A percentile compares a stretch with the other conserved stretches of the same genome.
These are phyloP conservation scores for Cacajao melanocephalus DNA, from an alignment of 2,797 vertebrate genomes.

Conservation along the genomic window DNA sequence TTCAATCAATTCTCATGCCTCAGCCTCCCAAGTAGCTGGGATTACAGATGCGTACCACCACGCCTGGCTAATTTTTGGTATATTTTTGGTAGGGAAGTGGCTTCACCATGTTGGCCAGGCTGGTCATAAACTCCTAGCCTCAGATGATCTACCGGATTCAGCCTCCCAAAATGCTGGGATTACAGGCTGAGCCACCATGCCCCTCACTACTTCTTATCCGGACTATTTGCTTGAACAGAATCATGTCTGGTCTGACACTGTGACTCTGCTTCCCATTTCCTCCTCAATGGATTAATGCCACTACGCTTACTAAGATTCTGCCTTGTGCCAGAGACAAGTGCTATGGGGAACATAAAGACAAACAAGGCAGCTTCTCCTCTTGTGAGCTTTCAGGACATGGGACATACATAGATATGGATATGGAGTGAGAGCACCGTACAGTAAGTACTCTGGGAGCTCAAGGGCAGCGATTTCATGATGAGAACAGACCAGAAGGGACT, in stretches of 20 bases:
- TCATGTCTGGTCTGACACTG: not conserved
- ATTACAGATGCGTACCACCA: too few species aligned
- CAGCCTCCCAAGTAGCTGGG: too few species aligned
- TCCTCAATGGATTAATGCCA: not conserved
- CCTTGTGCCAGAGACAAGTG: not conserved
- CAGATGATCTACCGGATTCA: too few species aligned
- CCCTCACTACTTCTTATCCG: not conserved
- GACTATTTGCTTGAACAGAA: not conserved
- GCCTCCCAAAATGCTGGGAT: not conserved
- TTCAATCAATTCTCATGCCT: too few species aligned
- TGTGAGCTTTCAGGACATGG: not conserved
- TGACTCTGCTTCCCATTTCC: not conserved
- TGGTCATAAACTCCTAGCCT: too few species aligned
- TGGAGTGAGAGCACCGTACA: not conserved
- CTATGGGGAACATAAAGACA: not conserved
- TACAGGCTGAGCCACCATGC: not conserved
- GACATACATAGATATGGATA: not conserved
- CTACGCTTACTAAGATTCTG: not conserved
- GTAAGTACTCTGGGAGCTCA: not conserved
- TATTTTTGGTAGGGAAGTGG: too few species aligned
- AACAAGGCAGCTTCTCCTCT: not conserved
- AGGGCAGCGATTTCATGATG: too few species aligned
- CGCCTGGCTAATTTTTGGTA: too few species aligned
- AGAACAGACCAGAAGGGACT: not conserved
- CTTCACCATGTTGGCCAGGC: too few species aligned